Base-by-base conservation (phyloP, 2,888 invertebrate genomes). In the Limnephilus rhombicus region DNA sequence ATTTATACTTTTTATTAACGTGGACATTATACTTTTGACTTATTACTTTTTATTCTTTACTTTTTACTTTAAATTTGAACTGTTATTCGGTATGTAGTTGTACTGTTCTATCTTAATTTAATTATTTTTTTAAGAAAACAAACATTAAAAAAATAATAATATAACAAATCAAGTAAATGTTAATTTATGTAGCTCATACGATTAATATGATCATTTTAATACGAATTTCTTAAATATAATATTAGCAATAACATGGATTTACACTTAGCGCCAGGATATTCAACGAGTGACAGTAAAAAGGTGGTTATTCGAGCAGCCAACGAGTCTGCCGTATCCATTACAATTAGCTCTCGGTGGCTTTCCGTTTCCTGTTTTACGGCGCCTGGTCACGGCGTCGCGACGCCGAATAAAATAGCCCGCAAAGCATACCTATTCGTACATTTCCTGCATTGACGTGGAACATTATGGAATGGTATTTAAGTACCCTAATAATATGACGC, bases 291-390 rank as follows among this genome's bases (percentile, higher is more conserved):
- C 37, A 88, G n/a, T 86, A 86, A 86, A 37, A 86, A n/a, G 5
- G 86, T 45, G 88, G 37, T 13, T 53, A 53, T 18, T 88, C 68
- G 31, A 31, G 68, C 34, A 29, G 88, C 88, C 88, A 34, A 31
- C 88, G 18, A 31, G 88, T 88, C 88, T 88, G 88, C 53, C 31
- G 68, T 88, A 53, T 34, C 90, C 80, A 91, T 91, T 91, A 91
- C 91, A 91, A 91, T 91, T 91, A 91, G 91, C 89, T 83, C 83
- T 80, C 91, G 49, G 91, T 89, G 89, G 89, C 81, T 91, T 91
- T 89, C 89, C 91, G 89, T 90, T 93, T 92, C 91, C 91, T 82
- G 93, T 93, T 93, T 93, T 93, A 93, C 91, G 93, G 92, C 92
- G 92, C 92, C 68, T 90, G 88, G 68, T 83, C 89, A 85, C 90